Percentiles rank a stretch among this genome's conserved stretches.
phyloP scores from a whole-genome alignment of 2,888 invertebrate species.

The Heteromyza rotundicornis region DNA sequence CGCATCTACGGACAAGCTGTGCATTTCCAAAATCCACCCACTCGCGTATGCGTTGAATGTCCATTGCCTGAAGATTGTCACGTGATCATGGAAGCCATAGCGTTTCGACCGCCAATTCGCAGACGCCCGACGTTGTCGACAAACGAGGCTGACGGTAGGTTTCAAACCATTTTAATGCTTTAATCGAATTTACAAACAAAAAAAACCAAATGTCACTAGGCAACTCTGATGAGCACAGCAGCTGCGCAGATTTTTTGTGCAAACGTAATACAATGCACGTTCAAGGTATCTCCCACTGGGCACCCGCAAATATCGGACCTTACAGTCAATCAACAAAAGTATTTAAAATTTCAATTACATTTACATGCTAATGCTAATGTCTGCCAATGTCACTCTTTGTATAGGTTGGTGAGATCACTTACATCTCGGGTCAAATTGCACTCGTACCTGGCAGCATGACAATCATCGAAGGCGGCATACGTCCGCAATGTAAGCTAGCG shows the following conservation, averaged over 20 bases:
- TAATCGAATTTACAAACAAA: too few relatives aligned
- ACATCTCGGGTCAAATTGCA: constrained; percentile 91
- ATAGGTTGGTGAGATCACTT: constrained; percentile 81
- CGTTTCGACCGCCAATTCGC: constrained; percentile 60
- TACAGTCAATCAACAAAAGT: constrained; percentile 92
- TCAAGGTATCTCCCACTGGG: constrained; percentile 96
- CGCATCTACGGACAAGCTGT: constrained; percentile 77
- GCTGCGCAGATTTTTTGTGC: constrained; percentile 25
- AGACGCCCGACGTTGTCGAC: neutral
- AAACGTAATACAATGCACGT: constrained; percentile 88
- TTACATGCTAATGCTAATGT: constrained; percentile 1
- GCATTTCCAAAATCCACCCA: constrained; percentile 80
- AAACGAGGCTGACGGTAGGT: constrained; percentile 31
- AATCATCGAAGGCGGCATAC: constrained; percentile 77
- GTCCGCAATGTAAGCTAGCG: constrained; percentile 81
- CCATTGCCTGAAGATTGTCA: constrained; percentile 75
- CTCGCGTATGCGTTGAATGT: constrained; percentile 83
- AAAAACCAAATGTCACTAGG: too few relatives aligned
- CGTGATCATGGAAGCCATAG: constrained; percentile 78
- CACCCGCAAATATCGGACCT: constrained; percentile 96
- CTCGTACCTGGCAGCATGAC: constrained; percentile 82
- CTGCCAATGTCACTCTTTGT: neutral
- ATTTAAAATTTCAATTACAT: neutral
- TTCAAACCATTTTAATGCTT: too few relatives aligned
- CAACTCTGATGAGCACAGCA: constrained; percentile 31